Evolutionary conservation across 2,113 vertebrate genomes (phyloP).

Genomic region (Bubo blakistoni): DNA sequence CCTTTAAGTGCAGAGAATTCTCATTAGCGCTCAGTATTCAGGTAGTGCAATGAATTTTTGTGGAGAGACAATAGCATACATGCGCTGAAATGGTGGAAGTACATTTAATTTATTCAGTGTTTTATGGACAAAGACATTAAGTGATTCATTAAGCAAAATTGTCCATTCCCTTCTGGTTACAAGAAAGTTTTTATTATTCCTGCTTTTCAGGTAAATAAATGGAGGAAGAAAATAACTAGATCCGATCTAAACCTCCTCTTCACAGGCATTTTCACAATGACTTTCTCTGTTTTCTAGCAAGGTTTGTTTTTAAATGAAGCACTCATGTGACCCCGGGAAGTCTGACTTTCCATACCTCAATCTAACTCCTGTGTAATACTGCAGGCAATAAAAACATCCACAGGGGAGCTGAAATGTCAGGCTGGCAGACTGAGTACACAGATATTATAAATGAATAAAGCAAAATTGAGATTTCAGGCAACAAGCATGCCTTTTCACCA

Average conservation of each 20-base stretch:
- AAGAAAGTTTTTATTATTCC: background rate
- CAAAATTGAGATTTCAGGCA: background rate
- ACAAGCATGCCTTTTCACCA: background rate
- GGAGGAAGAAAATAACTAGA: background rate
- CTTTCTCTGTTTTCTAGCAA: background rate
- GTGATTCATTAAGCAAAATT: background rate
- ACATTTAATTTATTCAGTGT: background rate
- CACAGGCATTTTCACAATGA: background rate
- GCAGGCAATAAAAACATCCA: background rate
- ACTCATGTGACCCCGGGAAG: background rate
- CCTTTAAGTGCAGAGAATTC: conserved; percentile 31
- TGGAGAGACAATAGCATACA: background rate
- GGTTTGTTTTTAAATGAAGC: background rate
- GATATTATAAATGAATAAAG: background rate
- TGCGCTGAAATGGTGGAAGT: background rate
- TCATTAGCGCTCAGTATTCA: conserved; percentile 18
- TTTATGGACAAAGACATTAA: background rate
- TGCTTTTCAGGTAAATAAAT: background rate
- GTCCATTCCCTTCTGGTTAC: background rate
- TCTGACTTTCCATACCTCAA: background rate
- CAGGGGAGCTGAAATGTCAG: background rate
- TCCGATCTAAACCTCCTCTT: background rate
- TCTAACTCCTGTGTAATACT: background rate
- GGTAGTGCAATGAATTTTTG: conserved; percentile 37
- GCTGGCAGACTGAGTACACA: background rate